These are phyloP conservation scores for Diorhabda sublineata DNA, from an alignment of 1,140 invertebrate species.

Conservation along the genomic window DNA sequence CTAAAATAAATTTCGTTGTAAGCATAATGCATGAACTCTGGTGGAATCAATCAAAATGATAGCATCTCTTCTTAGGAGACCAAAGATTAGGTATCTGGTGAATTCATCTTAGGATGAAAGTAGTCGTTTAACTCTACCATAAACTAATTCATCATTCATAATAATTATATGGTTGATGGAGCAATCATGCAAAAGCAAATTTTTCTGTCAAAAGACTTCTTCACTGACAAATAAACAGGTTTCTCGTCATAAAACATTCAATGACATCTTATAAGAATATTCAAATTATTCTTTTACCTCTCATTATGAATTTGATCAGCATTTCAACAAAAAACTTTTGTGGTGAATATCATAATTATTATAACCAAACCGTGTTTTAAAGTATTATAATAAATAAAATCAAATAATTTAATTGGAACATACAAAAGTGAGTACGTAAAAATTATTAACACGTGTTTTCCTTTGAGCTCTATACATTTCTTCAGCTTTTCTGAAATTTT, in stretches of 20 bases:
- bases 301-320: no score
- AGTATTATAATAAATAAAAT: no score
- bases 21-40: slow-evolving; percentile 1
- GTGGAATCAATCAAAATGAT: slow-evolving; percentile 9
- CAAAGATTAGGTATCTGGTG: slow-evolving; percentile 1
- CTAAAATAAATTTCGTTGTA: neutral
- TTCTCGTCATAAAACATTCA: neutral
- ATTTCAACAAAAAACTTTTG: no score
- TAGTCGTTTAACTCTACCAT: slow-evolving; percentile 3
- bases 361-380: no score
- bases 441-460: no score
- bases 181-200: slow-evolving; percentile 7
- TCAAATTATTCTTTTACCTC: no score
- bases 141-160: slow-evolving; percentile 12
- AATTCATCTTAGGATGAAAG: slow-evolving; percentile 5
- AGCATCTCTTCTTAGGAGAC: slow-evolving; percentile 7
- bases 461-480: no score
- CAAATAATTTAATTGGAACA: no score
- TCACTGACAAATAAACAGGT: slow-evolving; percentile 9
- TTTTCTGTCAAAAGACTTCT: slow-evolving; percentile 12
- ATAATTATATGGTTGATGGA: slow-evolving; percentile 10
- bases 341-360: no score
- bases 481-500: no score
- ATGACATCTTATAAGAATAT: neutral
- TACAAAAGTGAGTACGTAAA: no score